Percentiles rank a stretch among this genome's conserved stretches.
Conservation (phyloP, 2,113 vertebrate genomes). For the Elephantulus edwardii region DNA sequence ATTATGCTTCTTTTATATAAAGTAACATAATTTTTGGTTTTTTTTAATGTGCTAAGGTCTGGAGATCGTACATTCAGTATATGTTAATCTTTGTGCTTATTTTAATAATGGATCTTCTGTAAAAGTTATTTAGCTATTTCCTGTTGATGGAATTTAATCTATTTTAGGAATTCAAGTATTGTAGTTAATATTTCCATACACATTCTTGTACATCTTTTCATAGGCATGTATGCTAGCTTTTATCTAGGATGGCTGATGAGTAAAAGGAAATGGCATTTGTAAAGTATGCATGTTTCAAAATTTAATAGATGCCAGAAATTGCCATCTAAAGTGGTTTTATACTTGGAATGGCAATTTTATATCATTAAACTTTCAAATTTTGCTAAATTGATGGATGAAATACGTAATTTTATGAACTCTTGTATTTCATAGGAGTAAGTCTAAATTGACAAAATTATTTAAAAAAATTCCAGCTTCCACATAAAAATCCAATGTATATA, state of each 20-base stretch:
- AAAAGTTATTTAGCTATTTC: no score
- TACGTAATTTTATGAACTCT: neutral
- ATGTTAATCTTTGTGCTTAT: neutral
- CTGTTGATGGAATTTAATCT: neutral
- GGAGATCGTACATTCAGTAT: neutral
- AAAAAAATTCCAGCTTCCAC: neutral
- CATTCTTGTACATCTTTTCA: neutral
- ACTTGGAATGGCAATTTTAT: neutral
- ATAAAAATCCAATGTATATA: no score
- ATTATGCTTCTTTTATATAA: no score
- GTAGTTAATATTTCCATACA: neutral
- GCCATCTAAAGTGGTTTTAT: neutral
- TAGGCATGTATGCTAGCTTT: neutral
- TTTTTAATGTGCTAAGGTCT: no score
- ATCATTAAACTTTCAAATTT: neutral
- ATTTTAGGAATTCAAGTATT: neutral
- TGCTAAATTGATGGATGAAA: neutral
- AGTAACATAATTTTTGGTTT: no score
- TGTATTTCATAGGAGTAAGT: neutral
- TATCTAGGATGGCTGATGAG: neutral
- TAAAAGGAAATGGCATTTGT: neutral
- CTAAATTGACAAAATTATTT: neutral
- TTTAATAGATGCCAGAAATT: conserved; percentile 24
- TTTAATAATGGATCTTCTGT: no score
- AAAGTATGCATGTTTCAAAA: neutral